phyloP scores from a whole-genome alignment of 2,113 vertebrate species.

The Probosciger aterrimus region DNA sequence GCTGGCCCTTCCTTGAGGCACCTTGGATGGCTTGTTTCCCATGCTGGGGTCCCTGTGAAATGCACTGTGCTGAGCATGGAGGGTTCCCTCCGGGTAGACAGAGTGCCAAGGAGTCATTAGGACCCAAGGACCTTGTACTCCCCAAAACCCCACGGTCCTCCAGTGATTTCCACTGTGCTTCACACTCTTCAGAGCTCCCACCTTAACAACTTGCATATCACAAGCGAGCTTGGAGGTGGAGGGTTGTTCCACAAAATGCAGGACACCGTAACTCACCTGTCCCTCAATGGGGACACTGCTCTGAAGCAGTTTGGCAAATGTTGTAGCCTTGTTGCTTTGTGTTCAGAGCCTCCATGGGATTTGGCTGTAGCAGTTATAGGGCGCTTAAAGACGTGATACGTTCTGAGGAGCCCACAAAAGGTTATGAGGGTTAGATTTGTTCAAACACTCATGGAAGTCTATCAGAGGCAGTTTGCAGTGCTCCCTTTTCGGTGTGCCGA shows the following conservation, averaged over 20 bases:
- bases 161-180: neutral
- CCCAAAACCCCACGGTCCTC: neutral
- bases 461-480: neutral
- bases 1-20: neutral
- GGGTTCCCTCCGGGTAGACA: neutral
- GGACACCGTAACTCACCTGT: no score
- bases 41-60: neutral
- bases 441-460: neutral
- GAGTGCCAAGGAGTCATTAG: neutral
- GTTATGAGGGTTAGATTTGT: neutral
- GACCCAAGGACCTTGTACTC: neutral
- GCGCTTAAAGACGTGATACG: neutral
- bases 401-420: neutral
- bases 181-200: neutral
- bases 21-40: neutral
- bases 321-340: neutral
- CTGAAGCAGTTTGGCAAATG: neutral
- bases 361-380: neutral
- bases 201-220: fast-evolving
- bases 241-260: neutral
- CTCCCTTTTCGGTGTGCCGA: fast-evolving
- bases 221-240: fast-evolving
- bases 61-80: neutral
- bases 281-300: neutral
- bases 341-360: neutral